phyloP scores from a whole-genome alignment of 2,888 invertebrate species.

The Netelia melanura region DNA sequence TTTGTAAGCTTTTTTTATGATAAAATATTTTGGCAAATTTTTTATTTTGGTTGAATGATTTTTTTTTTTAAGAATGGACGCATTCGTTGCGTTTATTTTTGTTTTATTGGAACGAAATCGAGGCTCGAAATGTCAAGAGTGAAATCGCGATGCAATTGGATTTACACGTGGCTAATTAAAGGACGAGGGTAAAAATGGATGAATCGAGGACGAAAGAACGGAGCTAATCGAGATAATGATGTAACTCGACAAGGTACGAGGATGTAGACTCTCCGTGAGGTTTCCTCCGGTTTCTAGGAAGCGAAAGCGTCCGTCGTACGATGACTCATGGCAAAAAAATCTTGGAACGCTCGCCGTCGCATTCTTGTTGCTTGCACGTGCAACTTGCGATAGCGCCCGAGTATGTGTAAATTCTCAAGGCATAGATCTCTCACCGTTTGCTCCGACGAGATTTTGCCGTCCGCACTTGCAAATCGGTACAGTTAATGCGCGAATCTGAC shows the following conservation, averaged over 20 bases:
- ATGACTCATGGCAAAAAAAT: conserved; percentile 55
- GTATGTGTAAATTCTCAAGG: conserved; percentile 33
- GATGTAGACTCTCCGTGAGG: conserved; percentile 14
- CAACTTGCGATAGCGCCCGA: conserved; percentile 7
- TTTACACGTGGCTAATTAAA: not conserved
- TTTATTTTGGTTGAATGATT: too few species aligned
- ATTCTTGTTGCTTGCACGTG: conserved; percentile 15
- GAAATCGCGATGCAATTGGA: not conserved
- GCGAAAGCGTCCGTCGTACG: conserved; percentile 39
- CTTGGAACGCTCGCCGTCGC: conserved; percentile 25
- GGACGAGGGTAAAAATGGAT: not conserved
- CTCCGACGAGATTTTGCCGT: conserved; percentile 25
- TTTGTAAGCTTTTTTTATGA: too few species aligned
- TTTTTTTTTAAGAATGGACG: too few species aligned
- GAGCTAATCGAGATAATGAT: not conserved
- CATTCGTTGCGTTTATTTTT: not conserved
- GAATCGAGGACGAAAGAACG: not conserved
- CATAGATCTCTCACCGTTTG: conserved; percentile 16
- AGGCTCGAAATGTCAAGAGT: not conserved
- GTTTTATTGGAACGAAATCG: not conserved
- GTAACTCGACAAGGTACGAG: not conserved
- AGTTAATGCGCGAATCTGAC: conserved; percentile 16
- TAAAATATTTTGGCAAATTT: too few species aligned
- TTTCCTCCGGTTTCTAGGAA: conserved; percentile 45
- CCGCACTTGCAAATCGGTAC: conserved; percentile 25